These are phyloP conservation scores for Microplitis deprimator DNA, from an alignment of 2,888 invertebrate genomes.

Conservation along the genomic window DNA sequence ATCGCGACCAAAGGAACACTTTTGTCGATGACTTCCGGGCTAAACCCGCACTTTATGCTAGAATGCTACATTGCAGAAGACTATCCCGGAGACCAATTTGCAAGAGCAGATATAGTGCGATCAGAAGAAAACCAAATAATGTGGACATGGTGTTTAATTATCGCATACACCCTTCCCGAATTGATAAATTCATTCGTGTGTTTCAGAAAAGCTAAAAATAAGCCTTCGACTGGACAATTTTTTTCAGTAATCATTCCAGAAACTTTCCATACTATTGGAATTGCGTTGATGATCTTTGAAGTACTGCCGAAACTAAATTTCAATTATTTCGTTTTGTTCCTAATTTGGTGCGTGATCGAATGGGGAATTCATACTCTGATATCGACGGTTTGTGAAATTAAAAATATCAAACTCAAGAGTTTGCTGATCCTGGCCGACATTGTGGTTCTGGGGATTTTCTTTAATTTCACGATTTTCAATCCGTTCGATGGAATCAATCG, in stretches of 20 bases:
- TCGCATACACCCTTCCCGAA: not conserved
- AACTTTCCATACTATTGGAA: not conserved
- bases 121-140: not conserved
- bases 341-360: not conserved
- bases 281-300: not conserved
- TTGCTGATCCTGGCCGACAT: not conserved
- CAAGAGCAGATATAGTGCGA: not conserved
- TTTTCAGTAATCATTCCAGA: not conserved
- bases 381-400: not conserved
- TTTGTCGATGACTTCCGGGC: not conserved
- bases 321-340: not conserved
- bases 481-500: not conserved
- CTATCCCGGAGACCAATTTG: not conserved
- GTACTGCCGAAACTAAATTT: not conserved
- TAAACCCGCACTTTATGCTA: not conserved
- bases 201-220: not conserved
- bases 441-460: not conserved
- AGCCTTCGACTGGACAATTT: not conserved
- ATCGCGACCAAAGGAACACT: not conserved
- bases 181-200: not conserved
- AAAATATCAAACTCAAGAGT: not conserved
- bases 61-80: not conserved
- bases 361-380: not conserved
- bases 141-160: not conserved
- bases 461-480: not conserved